A percentile compares a stretch with the other conserved stretches of the same genome.
Conservation (phyloP, 2,888 invertebrate species). For the Tipula unca region DNA sequence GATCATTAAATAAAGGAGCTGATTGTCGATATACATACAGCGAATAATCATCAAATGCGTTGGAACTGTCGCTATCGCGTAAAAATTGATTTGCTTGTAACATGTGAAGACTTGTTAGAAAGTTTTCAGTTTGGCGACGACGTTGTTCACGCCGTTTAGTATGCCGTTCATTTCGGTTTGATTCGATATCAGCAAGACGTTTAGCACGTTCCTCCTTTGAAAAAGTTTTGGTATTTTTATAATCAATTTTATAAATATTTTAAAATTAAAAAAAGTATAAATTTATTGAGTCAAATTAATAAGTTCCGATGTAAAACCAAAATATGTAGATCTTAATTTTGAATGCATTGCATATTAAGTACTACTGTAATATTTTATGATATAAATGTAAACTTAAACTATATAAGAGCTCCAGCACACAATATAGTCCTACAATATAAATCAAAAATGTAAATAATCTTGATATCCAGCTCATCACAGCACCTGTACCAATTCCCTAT, state of each 20-base stretch:
- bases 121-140: conserved; percentile 70
- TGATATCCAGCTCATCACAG: not conserved
- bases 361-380: not conserved
- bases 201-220: conserved; percentile 62
- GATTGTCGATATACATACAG: conserved; percentile 78
- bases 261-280: not conserved
- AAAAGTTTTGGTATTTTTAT: conserved; percentile 25
- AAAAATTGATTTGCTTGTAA: conserved; percentile 61
- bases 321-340: not conserved
- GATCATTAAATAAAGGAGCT: conserved; percentile 74
- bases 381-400: not conserved
- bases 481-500: not conserved
- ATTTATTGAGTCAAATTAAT: not conserved
- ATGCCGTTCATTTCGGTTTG: conserved; percentile 56
- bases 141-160: conserved; percentile 58
- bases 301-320: not conserved
- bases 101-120: conserved; percentile 78
- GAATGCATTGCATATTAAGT: not conserved
- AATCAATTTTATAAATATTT: not conserved
- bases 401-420: not conserved
- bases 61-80: conserved; percentile 48
- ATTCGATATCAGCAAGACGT: conserved; percentile 64
- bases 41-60: conserved; percentile 72
- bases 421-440: not conserved
- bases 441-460: not conserved